Evolutionary conservation across 92 coral and sea anemone species (phyloP).

Genomic region (Blastomussa wellsi): DNA sequence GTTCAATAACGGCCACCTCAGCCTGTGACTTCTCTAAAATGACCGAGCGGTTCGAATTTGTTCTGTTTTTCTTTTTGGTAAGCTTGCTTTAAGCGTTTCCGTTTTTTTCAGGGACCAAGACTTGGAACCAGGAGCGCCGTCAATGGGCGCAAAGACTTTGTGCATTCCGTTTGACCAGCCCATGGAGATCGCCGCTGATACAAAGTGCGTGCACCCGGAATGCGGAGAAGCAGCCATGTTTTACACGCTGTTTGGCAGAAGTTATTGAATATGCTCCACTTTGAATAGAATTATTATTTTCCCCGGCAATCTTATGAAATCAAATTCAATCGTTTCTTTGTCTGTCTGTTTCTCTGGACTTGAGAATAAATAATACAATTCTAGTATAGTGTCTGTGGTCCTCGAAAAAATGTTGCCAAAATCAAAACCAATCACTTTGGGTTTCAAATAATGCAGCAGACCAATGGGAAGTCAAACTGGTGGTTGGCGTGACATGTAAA

Average conservation of each 20-base stretch:
- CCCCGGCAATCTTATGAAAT: neutral
- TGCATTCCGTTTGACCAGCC: conserved; percentile 98
- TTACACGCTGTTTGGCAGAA: conserved; percentile 95
- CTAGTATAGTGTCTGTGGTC: neutral
- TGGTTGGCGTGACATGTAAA: neutral
- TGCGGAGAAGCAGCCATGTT: conserved; percentile 73
- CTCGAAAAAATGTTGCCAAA: neutral
- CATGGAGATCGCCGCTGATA: conserved; percentile 74
- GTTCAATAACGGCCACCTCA: too few species aligned
- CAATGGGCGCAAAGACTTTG: conserved; percentile 97
- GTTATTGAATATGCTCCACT: conserved; percentile 56
- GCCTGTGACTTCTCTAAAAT: too few species aligned
- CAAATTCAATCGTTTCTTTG: neutral
- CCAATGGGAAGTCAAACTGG: neutral
- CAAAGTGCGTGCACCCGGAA: conserved; percentile 90
- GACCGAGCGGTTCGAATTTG: too few species aligned
- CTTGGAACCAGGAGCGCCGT: conserved; percentile 91
- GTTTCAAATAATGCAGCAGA: neutral
- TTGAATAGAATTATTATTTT: neutral
- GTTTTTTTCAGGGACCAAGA: conserved; percentile 79
- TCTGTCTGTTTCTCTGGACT: neutral
- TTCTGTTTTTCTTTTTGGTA: too few species aligned
- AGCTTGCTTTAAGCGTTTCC: too few species aligned
- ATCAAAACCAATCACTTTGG: neutral
- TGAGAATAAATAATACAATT: neutral